These are phyloP conservation scores for Dryomyza anilis DNA, from an alignment of 2,888 invertebrate genomes.

Conservation along the genomic window DNA sequence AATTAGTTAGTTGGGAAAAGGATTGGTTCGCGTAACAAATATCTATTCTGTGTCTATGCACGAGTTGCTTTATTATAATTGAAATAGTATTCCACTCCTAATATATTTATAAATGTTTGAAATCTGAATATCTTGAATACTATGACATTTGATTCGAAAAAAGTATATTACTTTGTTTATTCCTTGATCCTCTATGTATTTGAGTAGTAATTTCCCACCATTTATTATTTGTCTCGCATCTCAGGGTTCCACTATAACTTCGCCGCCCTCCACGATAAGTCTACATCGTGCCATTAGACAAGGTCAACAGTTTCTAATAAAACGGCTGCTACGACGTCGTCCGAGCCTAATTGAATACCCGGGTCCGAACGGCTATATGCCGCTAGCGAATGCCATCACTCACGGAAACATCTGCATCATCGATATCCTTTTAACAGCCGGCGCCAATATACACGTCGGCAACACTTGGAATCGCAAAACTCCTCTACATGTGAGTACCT, in stretches of 20 bases:
- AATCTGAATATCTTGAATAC: too few relatives aligned
- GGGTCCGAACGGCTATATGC: slow-evolving; percentile 55
- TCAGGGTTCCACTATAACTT: slow-evolving; percentile 44
- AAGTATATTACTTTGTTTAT: too few relatives aligned
- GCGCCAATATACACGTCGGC: slow-evolving; percentile 54
- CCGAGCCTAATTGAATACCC: slow-evolving; percentile 55
- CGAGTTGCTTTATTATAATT: too few relatives aligned
- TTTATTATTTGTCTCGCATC: background rate
- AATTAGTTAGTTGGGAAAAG: too few relatives aligned
- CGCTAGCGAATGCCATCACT: slow-evolving; percentile 57
- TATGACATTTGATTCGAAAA: too few relatives aligned
- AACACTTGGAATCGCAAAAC: slow-evolving; percentile 52
- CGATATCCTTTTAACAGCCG: slow-evolving; percentile 53
- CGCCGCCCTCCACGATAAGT: slow-evolving; percentile 51
- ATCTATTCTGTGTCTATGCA: too few relatives aligned
- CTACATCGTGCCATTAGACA: slow-evolving; percentile 57
- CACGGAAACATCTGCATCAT: slow-evolving; percentile 55
- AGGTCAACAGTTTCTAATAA: slow-evolving; percentile 57
- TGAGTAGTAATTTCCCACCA: too few relatives aligned
- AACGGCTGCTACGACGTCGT: slow-evolving; percentile 53
- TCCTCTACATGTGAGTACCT: slow-evolving; percentile 56
- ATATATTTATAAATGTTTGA: too few relatives aligned
- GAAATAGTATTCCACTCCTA: too few relatives aligned
- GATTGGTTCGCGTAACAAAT: too few relatives aligned
- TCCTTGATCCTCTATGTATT: too few relatives aligned